Conservation (phyloP, 92 coral and sea anemone genomes). For the Palythoa caribaeorum region DNA sequence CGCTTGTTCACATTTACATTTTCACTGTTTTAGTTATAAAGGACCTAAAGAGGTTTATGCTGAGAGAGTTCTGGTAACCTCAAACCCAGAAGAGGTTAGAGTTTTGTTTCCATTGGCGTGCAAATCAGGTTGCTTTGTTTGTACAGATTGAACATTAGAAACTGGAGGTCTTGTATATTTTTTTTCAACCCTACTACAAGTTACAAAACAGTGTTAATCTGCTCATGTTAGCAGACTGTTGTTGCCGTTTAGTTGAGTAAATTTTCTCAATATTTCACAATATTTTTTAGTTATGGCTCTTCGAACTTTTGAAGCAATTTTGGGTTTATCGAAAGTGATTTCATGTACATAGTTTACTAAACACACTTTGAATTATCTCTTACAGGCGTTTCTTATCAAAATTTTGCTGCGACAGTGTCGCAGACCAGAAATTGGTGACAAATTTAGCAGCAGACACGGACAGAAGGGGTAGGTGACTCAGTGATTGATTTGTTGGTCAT, state of each 20-base stretch:
- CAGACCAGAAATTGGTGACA: slow-evolving; percentile 97
- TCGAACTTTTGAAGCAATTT: too few relatives aligned
- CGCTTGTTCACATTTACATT: neutral
- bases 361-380: neutral
- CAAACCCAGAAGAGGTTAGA: slow-evolving; percentile 44
- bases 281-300: too few relatives aligned
- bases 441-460: slow-evolving; percentile 98
- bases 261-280: too few relatives aligned
- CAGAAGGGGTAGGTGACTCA: slow-evolving; percentile 86
- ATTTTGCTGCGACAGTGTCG: slow-evolving; percentile 95
- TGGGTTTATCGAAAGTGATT: neutral
- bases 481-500: neutral
- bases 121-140: too few relatives aligned
- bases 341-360: neutral
- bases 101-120: neutral
- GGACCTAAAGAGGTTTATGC: slow-evolving; percentile 48
- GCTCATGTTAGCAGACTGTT: too few relatives aligned
- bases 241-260: too few relatives aligned
- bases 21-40: slow-evolving; percentile 24
- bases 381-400: slow-evolving; percentile 93
- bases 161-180: too few relatives aligned
- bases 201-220: too few relatives aligned
- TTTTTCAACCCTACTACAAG: too few relatives aligned
- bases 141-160: too few relatives aligned
- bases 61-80: slow-evolving; percentile 44